Percentiles rank a stretch among this genome's conserved stretches.
Conservation (phyloP, 2,888 invertebrate genomes). For the Philereme transversata region DNA sequence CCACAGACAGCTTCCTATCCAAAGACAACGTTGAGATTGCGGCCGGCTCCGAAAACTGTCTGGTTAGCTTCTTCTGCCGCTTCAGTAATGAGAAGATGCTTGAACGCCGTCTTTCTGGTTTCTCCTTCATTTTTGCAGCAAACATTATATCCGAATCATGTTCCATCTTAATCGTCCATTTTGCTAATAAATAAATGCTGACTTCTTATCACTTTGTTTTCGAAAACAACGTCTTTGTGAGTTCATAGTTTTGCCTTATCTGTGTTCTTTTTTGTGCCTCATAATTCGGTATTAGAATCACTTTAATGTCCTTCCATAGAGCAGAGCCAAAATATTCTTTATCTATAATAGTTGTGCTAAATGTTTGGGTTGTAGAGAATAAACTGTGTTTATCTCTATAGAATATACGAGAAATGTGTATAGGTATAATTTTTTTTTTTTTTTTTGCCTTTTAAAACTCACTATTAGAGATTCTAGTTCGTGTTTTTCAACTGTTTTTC, state of each 20-base stretch:
- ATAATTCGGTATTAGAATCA: too few species aligned
- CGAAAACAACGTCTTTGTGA: too few species aligned
- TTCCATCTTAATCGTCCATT: slow-evolving; percentile 47
- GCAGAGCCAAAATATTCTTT: too few species aligned
- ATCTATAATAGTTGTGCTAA: too few species aligned
- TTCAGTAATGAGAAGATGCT: slow-evolving; percentile 70
- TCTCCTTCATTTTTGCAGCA: slow-evolving; percentile 56
- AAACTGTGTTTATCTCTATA: too few species aligned
- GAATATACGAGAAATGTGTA: too few species aligned
- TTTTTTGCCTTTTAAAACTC: too few species aligned
- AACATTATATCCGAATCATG: slow-evolving; percentile 50
- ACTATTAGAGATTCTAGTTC: not conserved
- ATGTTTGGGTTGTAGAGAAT: too few species aligned
- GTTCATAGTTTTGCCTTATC: not conserved
- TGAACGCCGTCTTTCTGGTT: slow-evolving; percentile 60
- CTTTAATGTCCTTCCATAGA: too few species aligned
- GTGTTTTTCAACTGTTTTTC: not conserved
- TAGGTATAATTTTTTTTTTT: too few species aligned
- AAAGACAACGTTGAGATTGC: slow-evolving; percentile 40
- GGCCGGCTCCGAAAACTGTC: slow-evolving; percentile 67
- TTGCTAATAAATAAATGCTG: too few species aligned
- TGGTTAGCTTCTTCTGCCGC: slow-evolving; percentile 62
- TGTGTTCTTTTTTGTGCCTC: too few species aligned
- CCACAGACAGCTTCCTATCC: slow-evolving; percentile 66
- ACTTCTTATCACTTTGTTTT: not conserved